Evolutionary conservation across 1,140 invertebrate species (phyloP), one percentile per base, ranked within the genome.

Genomic region (Cydia fagiglandana): DNA sequence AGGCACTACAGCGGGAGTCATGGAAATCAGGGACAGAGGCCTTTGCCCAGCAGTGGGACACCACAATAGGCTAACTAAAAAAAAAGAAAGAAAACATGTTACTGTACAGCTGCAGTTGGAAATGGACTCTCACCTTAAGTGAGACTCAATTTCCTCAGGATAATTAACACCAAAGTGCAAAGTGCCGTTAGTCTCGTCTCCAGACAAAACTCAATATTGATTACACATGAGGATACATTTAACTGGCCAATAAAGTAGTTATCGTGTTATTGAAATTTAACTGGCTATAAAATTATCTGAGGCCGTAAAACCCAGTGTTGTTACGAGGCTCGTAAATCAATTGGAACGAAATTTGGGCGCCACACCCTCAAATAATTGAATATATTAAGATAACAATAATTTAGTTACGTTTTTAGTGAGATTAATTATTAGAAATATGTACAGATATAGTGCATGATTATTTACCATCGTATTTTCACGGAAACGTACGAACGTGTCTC

Each of bases 191-290:
- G 6, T 3, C 20, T 20, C 56, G 56, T 61, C 13, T 56, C 20
- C 56, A 61, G 56, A 24, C 56, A 61, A 24, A 56, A 12, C 20
- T 24, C 56, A 61, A 61, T 61, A 61, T 56, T 17, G 53, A n/a
- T 56, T 56, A 61, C 56, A 61, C 56, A 61, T 12, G 17, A 53
- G 50, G n/a, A 56, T 61, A 61, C 56, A 61, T 61, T 61, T 61
- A 61, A 61, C 56, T 24, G 56, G 56, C 9, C 56, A 61, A 61
- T 61, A 61, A 61, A 61, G 56, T 61, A 61, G 56, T 61, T 61
- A 61, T 61, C 56, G 20, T 61, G 56, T 61, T 61, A 61, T 61
- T 61, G 56, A 61, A 61, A 12, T 61, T 61, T 61, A 61, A 61
- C 17, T 61, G 56, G 56, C 56, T 24, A 24, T 61, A 61, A 61